Base-by-base conservation (phyloP, 1,140 invertebrate genomes). In the Cheumatopsyche charites region DNA sequence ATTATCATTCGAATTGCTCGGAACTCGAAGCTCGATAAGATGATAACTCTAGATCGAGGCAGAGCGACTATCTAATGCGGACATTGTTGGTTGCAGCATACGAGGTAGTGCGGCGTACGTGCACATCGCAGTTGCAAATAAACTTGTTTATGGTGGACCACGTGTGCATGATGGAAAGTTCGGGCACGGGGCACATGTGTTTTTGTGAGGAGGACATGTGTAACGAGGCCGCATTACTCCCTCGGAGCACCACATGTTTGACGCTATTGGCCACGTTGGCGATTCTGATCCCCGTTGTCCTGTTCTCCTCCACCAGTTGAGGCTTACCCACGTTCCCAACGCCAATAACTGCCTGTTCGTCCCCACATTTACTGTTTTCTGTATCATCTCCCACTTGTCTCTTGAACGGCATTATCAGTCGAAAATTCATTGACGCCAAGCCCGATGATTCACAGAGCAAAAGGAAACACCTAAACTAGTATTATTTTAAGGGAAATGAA, bases 121-220 rank as follows among this genome's bases (percentile, higher is more conserved):
- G 95, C 83, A 96, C 94, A 42, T 92, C 93, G 72, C 92, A 96
- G 78, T 87, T 97, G 68, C 92, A 96, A 82, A 97, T 97, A 86
- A 97, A 97, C 84, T 88, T 96, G 79, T 97, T 97, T 87, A 96
- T 97, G 94, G 95, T 97, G 81, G 94, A 97, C 87, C 94, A 97
- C 87, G 95, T 97, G 84, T 97, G 95, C 89, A 96, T 97, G 94
- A 92, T 93, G 90, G 94, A 96, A 92, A 94, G 94, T 90, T 94
- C 92, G 86, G 94, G 94, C 85, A 94, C 90, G 81, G 95, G 95
- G 85, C 93, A 96, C 88, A 96, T 97, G 94, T 97, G 95, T 88
- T 97, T 97, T 88, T 97, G 95, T 89, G 94, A 97, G 88, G 93
- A 94, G 87, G 94, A 96, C 88, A 92, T 93, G 90, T 97, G 94